These are phyloP conservation scores for Apogon hyalosoma DNA, from an alignment of 2,797 vertebrate species.

Conservation along the genomic window DNA sequence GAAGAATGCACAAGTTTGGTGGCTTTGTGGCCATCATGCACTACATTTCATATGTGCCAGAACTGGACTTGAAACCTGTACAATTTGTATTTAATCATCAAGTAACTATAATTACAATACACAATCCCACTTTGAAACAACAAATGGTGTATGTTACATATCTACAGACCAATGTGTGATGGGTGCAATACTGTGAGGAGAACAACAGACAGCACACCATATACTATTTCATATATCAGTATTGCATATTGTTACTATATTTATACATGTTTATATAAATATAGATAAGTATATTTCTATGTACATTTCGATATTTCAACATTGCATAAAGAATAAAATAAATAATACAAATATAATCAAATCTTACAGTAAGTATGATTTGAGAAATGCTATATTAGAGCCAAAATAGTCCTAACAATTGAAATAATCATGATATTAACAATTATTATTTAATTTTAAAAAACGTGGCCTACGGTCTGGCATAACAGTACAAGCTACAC, in stretches of 20 bases:
- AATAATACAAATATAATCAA: constrained; percentile 87
- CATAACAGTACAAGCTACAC: constrained; percentile 90
- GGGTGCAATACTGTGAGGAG: constrained; percentile 79
- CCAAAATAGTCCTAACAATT: constrained; percentile 81
- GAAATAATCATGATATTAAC: constrained; percentile 77
- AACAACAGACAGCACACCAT: constrained; percentile 77
- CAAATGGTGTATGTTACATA: constrained; percentile 86
- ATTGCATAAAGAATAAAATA: constrained; percentile 89
- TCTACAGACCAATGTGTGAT: constrained; percentile 84
- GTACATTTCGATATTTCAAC: constrained; percentile 87
- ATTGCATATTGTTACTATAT: constrained; percentile 86
- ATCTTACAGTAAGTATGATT: constrained; percentile 82
- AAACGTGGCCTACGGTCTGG: constrained; percentile 79
- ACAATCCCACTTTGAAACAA: constrained; percentile 80
- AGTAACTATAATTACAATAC: constrained; percentile 86
- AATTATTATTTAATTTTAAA: constrained; percentile 70
- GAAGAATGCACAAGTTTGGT: constrained; percentile 70
- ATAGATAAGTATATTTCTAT: constrained; percentile 87
- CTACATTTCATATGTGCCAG: constrained; percentile 85
- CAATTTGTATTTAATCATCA: constrained; percentile 86
- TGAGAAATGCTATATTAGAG: constrained; percentile 86
- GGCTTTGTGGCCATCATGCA: constrained; percentile 73
- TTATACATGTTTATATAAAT: constrained; percentile 88
- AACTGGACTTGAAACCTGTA: constrained; percentile 86
- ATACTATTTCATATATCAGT: constrained; percentile 81